Percentiles rank a stretch among this genome's conserved stretches.
Evolutionary conservation across 2,797 vertebrate genomes (phyloP).

Genomic region (Chiroxiphia lanceolata): DNA sequence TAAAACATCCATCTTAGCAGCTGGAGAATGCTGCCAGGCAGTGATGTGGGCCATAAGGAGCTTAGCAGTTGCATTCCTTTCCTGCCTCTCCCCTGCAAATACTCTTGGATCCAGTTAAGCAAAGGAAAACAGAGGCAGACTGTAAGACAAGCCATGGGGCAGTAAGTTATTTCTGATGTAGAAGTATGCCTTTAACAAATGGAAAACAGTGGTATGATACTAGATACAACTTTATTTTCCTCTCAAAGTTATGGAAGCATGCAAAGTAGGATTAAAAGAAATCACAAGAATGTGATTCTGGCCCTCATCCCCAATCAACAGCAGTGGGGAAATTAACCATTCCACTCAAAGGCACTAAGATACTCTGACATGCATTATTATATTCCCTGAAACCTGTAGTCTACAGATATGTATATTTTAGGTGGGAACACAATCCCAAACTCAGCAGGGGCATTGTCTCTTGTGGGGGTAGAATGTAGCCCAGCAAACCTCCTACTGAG

Average conservation of each 20-base stretch:
- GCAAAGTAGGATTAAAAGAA: neutral
- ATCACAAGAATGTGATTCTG: neutral
- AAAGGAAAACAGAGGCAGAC: slow-evolving; percentile 1
- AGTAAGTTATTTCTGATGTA: slow-evolving; percentile 41
- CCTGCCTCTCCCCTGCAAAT: slow-evolving; percentile 31
- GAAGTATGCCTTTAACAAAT: slow-evolving; percentile 33
- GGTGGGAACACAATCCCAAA: neutral
- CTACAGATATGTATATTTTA: neutral
- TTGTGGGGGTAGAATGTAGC: neutral
- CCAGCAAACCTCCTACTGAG: neutral
- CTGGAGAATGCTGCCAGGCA: slow-evolving; percentile 45
- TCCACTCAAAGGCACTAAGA: neutral
- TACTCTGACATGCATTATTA: neutral
- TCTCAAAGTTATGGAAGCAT: slow-evolving; percentile 2
- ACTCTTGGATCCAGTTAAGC: neutral
- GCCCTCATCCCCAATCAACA: neutral
- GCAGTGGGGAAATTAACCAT: neutral
- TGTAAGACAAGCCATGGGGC: slow-evolving; percentile 21
- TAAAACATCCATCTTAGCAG: slow-evolving; percentile 41
- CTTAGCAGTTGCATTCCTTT: slow-evolving; percentile 42
- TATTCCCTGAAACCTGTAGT: neutral
- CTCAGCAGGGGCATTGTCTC: neutral
- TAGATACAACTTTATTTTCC: neutral
- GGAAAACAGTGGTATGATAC: slow-evolving; percentile 1
- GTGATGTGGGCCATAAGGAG: slow-evolving; percentile 8